phyloP scores from a whole-genome alignment of 2,113 vertebrate species.

The Sarotherodon lohbergeri region DNA sequence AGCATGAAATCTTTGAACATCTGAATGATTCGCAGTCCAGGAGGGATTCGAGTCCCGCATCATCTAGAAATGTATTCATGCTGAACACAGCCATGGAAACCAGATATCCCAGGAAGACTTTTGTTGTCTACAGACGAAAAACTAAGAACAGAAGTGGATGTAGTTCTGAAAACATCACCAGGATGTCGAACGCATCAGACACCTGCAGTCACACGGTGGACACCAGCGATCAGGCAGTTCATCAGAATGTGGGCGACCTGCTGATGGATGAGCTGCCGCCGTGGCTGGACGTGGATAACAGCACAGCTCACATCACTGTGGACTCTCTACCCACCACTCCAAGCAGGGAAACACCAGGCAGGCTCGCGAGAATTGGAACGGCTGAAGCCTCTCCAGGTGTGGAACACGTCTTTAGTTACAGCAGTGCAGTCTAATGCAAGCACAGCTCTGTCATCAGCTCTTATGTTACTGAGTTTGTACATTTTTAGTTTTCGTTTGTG shows the following conservation, averaged over 20 bases:
- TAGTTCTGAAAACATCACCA: background rate
- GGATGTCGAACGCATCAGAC: background rate
- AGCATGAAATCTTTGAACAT: background rate
- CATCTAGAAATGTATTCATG: background rate
- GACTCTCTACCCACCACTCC: background rate
- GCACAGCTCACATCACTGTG: background rate
- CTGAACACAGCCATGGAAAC: background rate
- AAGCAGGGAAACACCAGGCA: background rate
- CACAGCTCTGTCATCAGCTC: background rate
- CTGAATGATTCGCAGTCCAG: background rate
- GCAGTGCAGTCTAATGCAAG: background rate
- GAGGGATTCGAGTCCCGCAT: background rate
- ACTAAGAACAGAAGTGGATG: background rate
- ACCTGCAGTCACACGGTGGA: background rate
- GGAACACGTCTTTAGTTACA: background rate
- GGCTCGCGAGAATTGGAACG: background rate
- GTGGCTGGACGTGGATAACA: constrained; percentile 35
- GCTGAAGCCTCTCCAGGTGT: constrained; percentile 25
- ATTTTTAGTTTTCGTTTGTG: background rate
- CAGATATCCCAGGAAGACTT: background rate
- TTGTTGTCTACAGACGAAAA: background rate
- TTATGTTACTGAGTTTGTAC: background rate
- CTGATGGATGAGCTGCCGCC: constrained; percentile 52
- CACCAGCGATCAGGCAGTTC: background rate
- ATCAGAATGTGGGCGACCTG: background rate